Evolutionary conservation across 2,888 invertebrate species (phyloP), one percentile per base, ranked within the genome.

Genomic region (Zhuqinia jingwanae): DNA sequence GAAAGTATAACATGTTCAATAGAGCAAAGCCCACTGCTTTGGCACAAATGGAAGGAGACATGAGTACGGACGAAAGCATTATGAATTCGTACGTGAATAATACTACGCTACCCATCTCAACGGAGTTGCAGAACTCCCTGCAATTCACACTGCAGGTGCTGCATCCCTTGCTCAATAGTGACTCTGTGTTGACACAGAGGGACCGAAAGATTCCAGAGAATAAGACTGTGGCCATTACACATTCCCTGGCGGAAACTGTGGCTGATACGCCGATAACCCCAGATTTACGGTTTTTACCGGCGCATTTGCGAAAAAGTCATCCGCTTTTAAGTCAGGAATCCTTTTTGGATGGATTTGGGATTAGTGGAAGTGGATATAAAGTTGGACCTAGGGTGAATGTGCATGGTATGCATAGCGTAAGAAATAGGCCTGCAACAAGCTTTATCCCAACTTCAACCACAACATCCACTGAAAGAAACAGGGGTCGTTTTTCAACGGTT

Each of bases 91-190:
- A 79, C 56, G 65, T 88, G n/a, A 89, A 89, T 53, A 79, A 82
- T 17, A 79, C 81, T 0, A 63, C 77, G 11, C 89, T n/a, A n/a
- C n/a, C 89, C 6, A 89, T 89, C 68, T 87, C 87, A 0, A 87
- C 87, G 10, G 89, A 89, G 36, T 58, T 89, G 56, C 87, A 88
- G 70, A 88, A 88, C 42, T 87, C 89, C 10, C 78, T 88, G 3
- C 87, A 87, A 17, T 88, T 87, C 53, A 83, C 87, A 1, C 79
- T 89, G 0, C 87, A 88, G 56, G 50, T 53, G 8, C 82, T 88
- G 3, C 89, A 89, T 63, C 89, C 89, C 2, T 50, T 89, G 70
- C 80, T 89, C 53, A 88, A 79, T 53, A 85, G 88, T 13, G 89
- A 89, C 47, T 76, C 88, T 42, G 82, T 88, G 17, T 56, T 89